Evolutionary conservation across 2,797 vertebrate species (phyloP).

Genomic region (Apogon hyalosoma): DNA sequence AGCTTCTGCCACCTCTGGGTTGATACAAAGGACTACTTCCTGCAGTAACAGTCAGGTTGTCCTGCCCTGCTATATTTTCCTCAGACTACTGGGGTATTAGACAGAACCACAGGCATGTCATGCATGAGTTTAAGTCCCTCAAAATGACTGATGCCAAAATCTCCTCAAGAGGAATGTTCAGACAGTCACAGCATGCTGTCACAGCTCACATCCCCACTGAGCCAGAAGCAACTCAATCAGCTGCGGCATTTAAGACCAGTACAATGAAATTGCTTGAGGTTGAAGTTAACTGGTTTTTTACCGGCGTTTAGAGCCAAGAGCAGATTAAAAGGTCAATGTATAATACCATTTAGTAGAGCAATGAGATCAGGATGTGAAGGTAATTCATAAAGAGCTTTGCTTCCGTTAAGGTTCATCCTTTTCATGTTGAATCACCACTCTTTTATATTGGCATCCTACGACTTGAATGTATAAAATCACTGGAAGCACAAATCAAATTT

Average conservation of each 20-base stretch:
- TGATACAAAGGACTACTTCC: conserved; percentile 21
- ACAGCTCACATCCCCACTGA: conserved; percentile 49
- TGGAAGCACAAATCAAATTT: conserved; percentile 13
- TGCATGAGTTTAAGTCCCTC: conserved; percentile 34
- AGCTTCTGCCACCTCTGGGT: not conserved
- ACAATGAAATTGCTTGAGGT: conserved; percentile 14
- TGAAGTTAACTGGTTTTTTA: conserved; percentile 37
- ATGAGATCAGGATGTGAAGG: conserved; percentile 38
- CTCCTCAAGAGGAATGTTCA: conserved; percentile 45
- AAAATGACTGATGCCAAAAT: conserved; percentile 46
- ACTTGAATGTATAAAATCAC: not conserved
- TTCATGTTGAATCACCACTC: conserved; percentile 8
- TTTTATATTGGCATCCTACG: conserved; percentile 5
- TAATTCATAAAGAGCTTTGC: not conserved
- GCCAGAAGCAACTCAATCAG: conserved; percentile 42
- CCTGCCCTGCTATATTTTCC: conserved; percentile 42
- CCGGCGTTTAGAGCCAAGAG: not conserved
- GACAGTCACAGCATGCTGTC: conserved; percentile 50
- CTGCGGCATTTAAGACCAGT: conserved; percentile 24
- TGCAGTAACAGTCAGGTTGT: conserved; percentile 12
- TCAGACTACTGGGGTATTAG: conserved; percentile 34
- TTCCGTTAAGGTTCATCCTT: not conserved
- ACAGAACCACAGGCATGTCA: conserved; percentile 52
- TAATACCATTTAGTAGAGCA: conserved; percentile 40
- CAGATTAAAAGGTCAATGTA: conserved; percentile 59